Conservation (phyloP, 2,113 vertebrate genomes). For the Colius striatus region DNA sequence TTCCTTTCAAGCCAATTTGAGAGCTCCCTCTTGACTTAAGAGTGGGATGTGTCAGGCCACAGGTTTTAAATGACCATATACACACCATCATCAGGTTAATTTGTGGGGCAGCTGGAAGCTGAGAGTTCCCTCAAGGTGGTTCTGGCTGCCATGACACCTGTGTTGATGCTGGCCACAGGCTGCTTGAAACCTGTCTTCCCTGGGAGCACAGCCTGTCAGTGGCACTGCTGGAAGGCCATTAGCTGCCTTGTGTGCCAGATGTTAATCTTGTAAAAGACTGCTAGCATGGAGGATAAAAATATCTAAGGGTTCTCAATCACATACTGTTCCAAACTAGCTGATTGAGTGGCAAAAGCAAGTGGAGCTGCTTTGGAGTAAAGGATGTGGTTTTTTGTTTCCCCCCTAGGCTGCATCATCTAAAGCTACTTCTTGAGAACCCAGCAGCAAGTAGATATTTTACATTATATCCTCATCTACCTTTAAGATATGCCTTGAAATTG, state of each 20-base stretch:
- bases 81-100: not conserved
- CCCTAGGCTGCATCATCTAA: not conserved
- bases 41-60: accelerated
- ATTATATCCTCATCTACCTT: not conserved
- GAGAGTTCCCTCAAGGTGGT: not conserved
- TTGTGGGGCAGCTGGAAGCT: not conserved
- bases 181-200: not conserved
- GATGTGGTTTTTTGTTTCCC: not conserved
- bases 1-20: not conserved
- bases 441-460: not conserved
- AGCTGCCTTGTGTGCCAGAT: not conserved
- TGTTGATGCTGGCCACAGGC: not conserved
- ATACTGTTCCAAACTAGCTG: not conserved
- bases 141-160: accelerated
- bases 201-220: not conserved
- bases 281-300: not conserved
- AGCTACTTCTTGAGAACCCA: not conserved
- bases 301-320: accelerated
- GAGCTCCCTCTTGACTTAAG: not conserved
- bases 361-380: not conserved
- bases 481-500: not conserved
- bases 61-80: accelerated
- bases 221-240: too few species aligned
- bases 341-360: not conserved
- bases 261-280: not conserved